These are phyloP conservation scores for Tenthredo livida DNA, from an alignment of 2,888 invertebrate species.

Conservation along the genomic window DNA sequence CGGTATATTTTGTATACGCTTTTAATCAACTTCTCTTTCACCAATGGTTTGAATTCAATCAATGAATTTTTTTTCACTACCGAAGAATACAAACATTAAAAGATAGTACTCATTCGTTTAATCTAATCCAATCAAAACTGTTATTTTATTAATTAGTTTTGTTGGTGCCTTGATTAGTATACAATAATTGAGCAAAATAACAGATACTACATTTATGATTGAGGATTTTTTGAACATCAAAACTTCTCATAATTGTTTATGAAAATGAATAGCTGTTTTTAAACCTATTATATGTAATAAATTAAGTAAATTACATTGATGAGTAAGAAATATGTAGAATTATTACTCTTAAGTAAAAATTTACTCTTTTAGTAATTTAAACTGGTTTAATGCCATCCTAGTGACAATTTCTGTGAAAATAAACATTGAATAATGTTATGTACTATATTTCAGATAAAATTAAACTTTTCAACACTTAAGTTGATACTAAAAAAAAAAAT, in stretches of 20 bases:
- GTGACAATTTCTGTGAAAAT: background rate
- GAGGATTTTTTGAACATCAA: background rate
- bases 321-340: background rate
- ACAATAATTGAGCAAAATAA: background rate
- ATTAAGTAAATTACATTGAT: background rate
- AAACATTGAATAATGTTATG: background rate
- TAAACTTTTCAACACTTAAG: background rate
- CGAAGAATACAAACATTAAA: background rate
- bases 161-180: conserved; percentile 19
- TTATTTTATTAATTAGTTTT: background rate
- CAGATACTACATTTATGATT: background rate
- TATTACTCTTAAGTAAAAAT: background rate
- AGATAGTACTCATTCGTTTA: background rate
- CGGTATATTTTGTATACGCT: conserved; percentile 18
- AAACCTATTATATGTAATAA: background rate
- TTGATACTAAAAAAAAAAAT: conserved; percentile 8
- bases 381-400: background rate
- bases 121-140: background rate
- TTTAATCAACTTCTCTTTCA: background rate
- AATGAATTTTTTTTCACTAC: background rate
- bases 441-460: background rate
- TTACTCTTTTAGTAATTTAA: background rate
- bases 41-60: background rate
- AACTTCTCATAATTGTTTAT: background rate
- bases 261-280: background rate